Evolutionary conservation across 2,113 vertebrate genomes (phyloP).

Genomic region (Platysteira castanea): DNA sequence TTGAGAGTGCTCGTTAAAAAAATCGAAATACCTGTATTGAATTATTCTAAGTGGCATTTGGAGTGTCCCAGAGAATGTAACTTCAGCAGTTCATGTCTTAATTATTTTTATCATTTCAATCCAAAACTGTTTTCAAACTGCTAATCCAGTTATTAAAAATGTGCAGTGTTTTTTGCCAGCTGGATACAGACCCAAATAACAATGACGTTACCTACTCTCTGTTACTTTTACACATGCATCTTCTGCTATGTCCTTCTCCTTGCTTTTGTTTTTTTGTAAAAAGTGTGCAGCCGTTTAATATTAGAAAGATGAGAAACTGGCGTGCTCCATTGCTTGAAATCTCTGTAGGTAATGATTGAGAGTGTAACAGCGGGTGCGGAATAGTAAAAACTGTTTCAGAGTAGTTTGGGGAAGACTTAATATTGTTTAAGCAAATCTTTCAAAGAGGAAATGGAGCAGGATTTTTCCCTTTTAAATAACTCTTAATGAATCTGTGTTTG

Average conservation of each 20-base stretch:
- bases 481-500: background rate
- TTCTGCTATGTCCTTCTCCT: background rate
- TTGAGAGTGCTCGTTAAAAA: background rate
- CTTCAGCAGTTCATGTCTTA: background rate
- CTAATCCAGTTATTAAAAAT: background rate
- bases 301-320: background rate
- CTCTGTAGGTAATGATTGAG: background rate
- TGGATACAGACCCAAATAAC: background rate
- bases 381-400: background rate
- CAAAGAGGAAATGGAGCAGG: background rate
- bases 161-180: background rate
- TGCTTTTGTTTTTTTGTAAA: background rate
- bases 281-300: background rate
- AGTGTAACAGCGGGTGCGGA: rapidly evolving
- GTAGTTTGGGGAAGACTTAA: background rate
- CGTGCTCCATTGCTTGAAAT: background rate
- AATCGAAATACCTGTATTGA: background rate
- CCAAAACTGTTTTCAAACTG: background rate
- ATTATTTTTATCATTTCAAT: background rate
- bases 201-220: background rate
- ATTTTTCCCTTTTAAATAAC: background rate
- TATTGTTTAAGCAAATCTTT: background rate
- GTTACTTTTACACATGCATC: background rate
- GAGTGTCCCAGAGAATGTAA: background rate
- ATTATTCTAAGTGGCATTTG: background rate